These are phyloP conservation scores for Mesembrinibis cayennensis DNA, from an alignment of 2,113 vertebrate species.

Conservation along the genomic window DNA sequence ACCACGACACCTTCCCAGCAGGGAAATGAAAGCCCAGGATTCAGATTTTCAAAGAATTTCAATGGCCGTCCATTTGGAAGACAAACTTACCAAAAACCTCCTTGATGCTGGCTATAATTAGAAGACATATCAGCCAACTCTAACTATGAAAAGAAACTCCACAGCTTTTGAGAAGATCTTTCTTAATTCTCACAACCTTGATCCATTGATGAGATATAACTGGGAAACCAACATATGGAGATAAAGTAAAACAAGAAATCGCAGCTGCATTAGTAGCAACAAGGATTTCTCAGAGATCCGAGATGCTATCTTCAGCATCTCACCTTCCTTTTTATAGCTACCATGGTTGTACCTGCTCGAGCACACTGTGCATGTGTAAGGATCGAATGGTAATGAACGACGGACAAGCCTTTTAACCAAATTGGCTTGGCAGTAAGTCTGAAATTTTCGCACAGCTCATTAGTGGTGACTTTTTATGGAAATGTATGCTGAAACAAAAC, in stretches of 20 bases:
- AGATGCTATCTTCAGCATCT: neutral
- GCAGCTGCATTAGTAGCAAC: neutral
- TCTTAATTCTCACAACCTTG: neutral
- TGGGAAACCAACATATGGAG: neutral
- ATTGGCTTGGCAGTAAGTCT: slow-evolving; percentile 29
- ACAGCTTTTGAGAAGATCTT: neutral
- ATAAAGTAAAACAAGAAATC: neutral
- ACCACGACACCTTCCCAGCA: neutral
- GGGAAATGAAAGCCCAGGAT: neutral
- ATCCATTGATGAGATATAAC: neutral
- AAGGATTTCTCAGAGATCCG: neutral
- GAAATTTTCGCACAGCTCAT: slow-evolving; percentile 33
- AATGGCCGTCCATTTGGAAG: neutral
- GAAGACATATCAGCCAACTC: neutral
- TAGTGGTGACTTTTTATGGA: slow-evolving; percentile 40
- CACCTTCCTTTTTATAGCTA: neutral
- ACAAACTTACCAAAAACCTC: neutral
- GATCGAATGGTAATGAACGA: neutral
- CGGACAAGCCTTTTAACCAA: slow-evolving; percentile 32
- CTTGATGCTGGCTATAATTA: neutral
- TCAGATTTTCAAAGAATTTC: neutral
- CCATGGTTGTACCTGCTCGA: neutral
- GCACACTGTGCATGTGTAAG: neutral
- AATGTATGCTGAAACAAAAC: slow-evolving; percentile 37
- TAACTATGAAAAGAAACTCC: neutral